These are phyloP conservation scores for Characodon lateralis DNA, from an alignment of 2,797 vertebrate genomes.

Conservation along the genomic window DNA sequence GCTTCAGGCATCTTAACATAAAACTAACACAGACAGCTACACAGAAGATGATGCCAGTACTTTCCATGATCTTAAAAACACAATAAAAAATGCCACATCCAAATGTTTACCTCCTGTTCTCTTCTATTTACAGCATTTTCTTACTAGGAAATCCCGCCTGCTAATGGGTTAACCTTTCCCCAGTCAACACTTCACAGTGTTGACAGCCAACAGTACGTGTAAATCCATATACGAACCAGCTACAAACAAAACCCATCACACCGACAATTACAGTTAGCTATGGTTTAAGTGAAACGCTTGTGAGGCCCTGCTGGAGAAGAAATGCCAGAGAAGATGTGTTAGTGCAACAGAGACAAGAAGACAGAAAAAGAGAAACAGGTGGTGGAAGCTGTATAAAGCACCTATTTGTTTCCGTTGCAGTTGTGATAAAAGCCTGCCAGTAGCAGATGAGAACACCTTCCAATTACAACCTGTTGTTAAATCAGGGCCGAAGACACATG, in stretches of 20 bases:
- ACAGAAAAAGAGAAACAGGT: background rate
- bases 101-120: background rate
- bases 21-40: slow-evolving; percentile 25
- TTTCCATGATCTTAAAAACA: slow-evolving; percentile 23
- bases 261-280: slow-evolving; percentile 53
- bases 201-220: slow-evolving; percentile 42
- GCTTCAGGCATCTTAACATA: slow-evolving; percentile 14
- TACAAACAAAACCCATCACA: slow-evolving; percentile 45
- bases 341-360: slow-evolving; percentile 22
- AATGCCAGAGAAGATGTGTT: slow-evolving; percentile 29
- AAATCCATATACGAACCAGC: slow-evolving; percentile 51
- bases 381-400: slow-evolving; percentile 23
- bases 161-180: slow-evolving; percentile 25
- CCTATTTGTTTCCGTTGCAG: slow-evolving; percentile 49
- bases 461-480: slow-evolving; percentile 60
- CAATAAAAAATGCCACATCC: slow-evolving; percentile 18
- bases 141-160: slow-evolving; percentile 13
- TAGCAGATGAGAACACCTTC: slow-evolving; percentile 39
- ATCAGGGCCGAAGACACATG: slow-evolving; percentile 29
- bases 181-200: slow-evolving; percentile 23
- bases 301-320: slow-evolving; percentile 31
- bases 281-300: slow-evolving; percentile 33
- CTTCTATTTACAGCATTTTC: slow-evolving; percentile 3
- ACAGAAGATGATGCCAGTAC: slow-evolving; percentile 7
- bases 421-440: slow-evolving; percentile 39